phyloP scores from a whole-genome alignment of 1,140 invertebrate species.

The Plectrocnemia conspersa region DNA sequence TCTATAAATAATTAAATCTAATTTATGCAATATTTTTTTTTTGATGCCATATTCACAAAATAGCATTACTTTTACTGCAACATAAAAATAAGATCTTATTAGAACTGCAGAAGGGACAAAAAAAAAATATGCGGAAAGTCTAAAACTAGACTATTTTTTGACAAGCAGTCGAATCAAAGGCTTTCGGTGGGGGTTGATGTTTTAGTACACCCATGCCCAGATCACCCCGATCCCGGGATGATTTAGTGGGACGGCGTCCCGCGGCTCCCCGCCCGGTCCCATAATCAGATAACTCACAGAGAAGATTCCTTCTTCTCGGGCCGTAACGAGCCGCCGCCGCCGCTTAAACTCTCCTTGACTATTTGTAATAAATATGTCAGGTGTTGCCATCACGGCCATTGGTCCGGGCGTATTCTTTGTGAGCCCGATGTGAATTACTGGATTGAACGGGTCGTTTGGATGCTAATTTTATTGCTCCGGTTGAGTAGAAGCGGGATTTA shows the following conservation, averaged over 20 bases:
- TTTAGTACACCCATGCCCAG: not conserved
- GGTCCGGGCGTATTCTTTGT: constrained; percentile 34
- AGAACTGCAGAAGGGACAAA: no score
- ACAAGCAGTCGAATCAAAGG: no score
- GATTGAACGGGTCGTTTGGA: constrained; percentile 35
- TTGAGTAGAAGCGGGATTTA: constrained; percentile 34
- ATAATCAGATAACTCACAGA: constrained; percentile 18
- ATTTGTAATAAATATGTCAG: constrained; percentile 36
- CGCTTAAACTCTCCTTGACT: constrained; percentile 34
- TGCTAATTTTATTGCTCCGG: constrained; percentile 35
- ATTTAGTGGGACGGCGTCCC: not conserved
- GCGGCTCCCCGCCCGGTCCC: not conserved
- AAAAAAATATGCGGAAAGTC: no score
- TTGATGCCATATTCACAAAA: no score
- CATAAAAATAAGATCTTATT: no score
- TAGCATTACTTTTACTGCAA: no score
- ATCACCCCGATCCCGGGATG: not conserved
- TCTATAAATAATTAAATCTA: no score
- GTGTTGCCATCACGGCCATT: constrained; percentile 32
- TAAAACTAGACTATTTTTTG: no score
- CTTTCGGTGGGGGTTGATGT: no score
- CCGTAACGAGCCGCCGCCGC: constrained; percentile 26
- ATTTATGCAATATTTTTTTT: no score
- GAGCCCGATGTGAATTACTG: constrained; percentile 34
- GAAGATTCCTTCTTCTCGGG: constrained; percentile 18